A percentile compares a stretch with the other conserved stretches of the same genome.
phyloP scores from a whole-genome alignment of 2,113 vertebrate genomes.

The Mungos mungo region DNA sequence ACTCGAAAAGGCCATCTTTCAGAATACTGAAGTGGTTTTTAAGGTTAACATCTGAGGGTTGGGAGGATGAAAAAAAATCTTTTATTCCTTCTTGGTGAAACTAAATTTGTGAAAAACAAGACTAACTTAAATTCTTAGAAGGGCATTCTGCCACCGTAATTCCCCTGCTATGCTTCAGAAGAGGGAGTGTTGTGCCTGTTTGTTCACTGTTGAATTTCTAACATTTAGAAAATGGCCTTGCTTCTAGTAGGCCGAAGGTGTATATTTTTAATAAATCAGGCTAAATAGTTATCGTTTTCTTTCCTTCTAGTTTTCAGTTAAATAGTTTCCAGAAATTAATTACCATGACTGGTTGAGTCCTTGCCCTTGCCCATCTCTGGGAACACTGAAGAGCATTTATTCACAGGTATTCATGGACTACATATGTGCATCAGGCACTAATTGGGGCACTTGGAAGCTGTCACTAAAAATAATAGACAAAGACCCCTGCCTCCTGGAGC shows the following conservation, averaged over 20 bases:
- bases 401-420: background rate
- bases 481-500: background rate
- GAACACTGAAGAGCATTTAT: background rate
- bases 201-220: background rate
- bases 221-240: background rate
- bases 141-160: background rate
- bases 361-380: background rate
- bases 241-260: background rate
- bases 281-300: background rate
- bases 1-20: background rate
- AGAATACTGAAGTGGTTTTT: background rate
- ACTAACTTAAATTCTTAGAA: background rate
- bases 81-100: background rate
- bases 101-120: conserved; percentile 8
- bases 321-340: background rate
- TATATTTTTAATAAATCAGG: background rate
- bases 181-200: background rate
- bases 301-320: background rate
- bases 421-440: too few species aligned
- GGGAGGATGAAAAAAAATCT: background rate
- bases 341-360: background rate
- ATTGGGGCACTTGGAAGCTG: background rate
- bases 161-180: background rate
- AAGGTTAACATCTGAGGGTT: background rate
- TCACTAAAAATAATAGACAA: background rate